These are phyloP conservation scores for Calliopum simillimum DNA, from an alignment of 2,888 invertebrate species.

Conservation along the genomic window DNA sequence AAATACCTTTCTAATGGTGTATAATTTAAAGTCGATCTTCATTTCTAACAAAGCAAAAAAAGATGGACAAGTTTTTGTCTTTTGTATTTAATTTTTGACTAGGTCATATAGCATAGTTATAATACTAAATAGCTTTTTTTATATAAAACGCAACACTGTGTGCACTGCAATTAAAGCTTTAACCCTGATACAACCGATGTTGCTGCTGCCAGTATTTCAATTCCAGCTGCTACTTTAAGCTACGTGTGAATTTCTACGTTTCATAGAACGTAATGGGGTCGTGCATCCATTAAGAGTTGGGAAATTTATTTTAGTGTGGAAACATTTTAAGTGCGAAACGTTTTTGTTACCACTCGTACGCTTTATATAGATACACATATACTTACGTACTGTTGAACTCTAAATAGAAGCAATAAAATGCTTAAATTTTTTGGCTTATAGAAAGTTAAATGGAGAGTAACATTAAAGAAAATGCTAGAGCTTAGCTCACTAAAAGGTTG, in stretches of 20 bases:
- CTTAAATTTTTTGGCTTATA: too few species aligned
- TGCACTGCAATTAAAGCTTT: too few species aligned
- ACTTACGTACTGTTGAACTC: neutral
- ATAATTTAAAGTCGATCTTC: too few species aligned
- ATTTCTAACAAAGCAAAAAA: too few species aligned
- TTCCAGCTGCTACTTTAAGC: neutral
- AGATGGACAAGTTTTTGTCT: too few species aligned
- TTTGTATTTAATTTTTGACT: too few species aligned
- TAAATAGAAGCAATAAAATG: neutral
- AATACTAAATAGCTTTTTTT: too few species aligned
- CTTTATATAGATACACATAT: too few species aligned
- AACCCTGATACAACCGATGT: neutral
- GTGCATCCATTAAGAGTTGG: constrained; percentile 31
- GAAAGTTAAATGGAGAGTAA: neutral
- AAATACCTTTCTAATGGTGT: too few species aligned
- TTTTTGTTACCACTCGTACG: constrained; percentile 1
- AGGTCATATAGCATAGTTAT: too few species aligned
- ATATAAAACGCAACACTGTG: too few species aligned
- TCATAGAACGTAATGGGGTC: constrained; percentile 31
- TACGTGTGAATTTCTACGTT: neutral
- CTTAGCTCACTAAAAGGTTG: too few species aligned
- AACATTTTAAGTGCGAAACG: constrained; percentile 1
- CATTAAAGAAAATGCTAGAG: neutral
- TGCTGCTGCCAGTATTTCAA: neutral
- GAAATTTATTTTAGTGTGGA: constrained; percentile 28